Evolutionary conservation across 2,113 vertebrate species (phyloP).

Genomic region (Corythoichthys haematopterus): DNA sequence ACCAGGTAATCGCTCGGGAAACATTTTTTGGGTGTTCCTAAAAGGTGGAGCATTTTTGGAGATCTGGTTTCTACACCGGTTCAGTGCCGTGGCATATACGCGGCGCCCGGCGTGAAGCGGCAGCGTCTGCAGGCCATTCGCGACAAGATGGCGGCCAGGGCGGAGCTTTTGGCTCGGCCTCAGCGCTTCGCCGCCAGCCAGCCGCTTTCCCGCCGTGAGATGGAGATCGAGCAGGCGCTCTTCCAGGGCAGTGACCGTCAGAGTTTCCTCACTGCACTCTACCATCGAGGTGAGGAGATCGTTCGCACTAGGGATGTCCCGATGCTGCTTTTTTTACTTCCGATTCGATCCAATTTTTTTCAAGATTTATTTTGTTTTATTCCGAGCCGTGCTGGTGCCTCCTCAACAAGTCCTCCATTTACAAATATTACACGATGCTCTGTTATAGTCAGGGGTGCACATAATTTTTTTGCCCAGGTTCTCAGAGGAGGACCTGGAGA

Average conservation of each 20-base stretch:
- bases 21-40: too few species aligned
- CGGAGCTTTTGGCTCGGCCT: constrained; percentile 79
- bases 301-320: background rate
- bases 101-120: constrained; percentile 77
- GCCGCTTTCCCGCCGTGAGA: constrained; percentile 85
- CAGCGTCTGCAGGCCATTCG: constrained; percentile 81
- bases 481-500: too few species aligned
- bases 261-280: constrained; percentile 84
- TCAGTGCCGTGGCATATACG: constrained; percentile 75
- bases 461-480: too few species aligned
- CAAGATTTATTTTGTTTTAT: too few species aligned
- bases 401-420: too few species aligned
- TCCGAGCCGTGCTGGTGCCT: too few species aligned
- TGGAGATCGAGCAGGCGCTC: constrained; percentile 91
- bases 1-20: constrained; percentile 41
- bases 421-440: too few species aligned
- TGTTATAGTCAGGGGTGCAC: too few species aligned
- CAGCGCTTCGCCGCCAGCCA: constrained; percentile 88
- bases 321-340: background rate
- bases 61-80: background rate
- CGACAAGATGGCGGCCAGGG: constrained; percentile 81
- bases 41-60: background rate
- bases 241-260: constrained; percentile 86
- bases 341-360: too few species aligned
- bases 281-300: constrained; percentile 78